Percentiles rank a stretch among this genome's conserved stretches.
Evolutionary conservation across 2,113 vertebrate genomes (phyloP).

Genomic region (Malurus melanocephalus): DNA sequence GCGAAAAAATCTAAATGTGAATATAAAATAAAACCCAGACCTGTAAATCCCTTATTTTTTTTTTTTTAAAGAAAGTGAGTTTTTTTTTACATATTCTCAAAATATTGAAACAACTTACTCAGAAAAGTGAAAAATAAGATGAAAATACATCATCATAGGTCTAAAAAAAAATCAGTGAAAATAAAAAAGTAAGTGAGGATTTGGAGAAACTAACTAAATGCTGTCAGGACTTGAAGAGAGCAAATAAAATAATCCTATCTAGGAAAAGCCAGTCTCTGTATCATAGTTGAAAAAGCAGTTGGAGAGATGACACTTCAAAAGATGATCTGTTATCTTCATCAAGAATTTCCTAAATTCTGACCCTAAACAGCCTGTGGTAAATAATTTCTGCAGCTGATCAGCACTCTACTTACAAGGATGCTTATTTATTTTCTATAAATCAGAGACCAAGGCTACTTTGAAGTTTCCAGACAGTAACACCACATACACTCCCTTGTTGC

Average conservation of each 20-base stretch:
- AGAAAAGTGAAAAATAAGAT: neutral
- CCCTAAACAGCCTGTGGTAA: neutral
- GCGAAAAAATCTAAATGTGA: neutral
- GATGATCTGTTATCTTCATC: neutral
- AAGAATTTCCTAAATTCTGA: constrained; percentile 4
- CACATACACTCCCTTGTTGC: neutral
- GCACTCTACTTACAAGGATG: neutral
- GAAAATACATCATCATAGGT: neutral
- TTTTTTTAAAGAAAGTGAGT: neutral
- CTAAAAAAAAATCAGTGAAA: neutral
- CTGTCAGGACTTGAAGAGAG: neutral
- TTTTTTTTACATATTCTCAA: neutral
- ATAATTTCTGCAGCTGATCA: neutral
- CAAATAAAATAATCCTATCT: neutral
- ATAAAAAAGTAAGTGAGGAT: neutral
- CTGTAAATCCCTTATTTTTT: neutral
- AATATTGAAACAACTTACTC: neutral
- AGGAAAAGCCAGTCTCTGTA: neutral
- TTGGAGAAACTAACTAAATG: neutral
- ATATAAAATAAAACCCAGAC: constrained; percentile 27
- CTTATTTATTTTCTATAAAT: neutral
- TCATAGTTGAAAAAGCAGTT: neutral
- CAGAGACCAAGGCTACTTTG: neutral
- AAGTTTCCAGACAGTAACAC: neutral
- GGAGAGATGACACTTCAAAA: neutral